These are phyloP conservation scores for Phaonia tiefii DNA, from an alignment of 2,888 invertebrate genomes.

Conservation along the genomic window DNA sequence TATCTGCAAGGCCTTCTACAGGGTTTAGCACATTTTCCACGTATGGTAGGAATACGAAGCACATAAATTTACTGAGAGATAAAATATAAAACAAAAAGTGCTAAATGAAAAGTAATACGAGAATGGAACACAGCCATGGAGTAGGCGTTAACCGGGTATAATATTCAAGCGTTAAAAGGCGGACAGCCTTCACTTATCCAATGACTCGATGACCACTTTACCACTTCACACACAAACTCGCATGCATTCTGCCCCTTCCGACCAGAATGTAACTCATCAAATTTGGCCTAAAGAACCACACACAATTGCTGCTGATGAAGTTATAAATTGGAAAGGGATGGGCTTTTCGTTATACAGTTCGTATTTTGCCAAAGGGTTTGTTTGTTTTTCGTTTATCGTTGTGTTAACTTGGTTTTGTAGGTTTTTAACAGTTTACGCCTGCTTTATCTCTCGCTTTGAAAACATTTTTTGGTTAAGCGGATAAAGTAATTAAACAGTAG, in stretches of 20 bases:
- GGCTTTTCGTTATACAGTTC: conserved; percentile 12
- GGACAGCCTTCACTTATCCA: conserved; percentile 70
- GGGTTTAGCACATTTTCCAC: conserved; percentile 7
- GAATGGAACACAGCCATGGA: conserved; percentile 45
- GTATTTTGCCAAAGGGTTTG: conserved; percentile 56
- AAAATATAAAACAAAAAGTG: conserved; percentile 1
- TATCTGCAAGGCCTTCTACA: neutral
- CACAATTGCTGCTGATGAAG: conserved; percentile 46
- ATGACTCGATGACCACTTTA: conserved; percentile 27
- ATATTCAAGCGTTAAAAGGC: conserved; percentile 76
- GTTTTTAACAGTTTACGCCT: conserved; percentile 62
- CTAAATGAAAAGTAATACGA: conserved; percentile 53
- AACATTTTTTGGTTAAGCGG: neutral
- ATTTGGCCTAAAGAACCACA: conserved; percentile 3
- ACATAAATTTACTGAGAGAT: no score
- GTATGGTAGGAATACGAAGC: neutral
- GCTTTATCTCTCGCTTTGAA: neutral
- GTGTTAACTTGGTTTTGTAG: neutral
- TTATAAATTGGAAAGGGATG: conserved; percentile 53
- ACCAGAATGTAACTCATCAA: conserved; percentile 20
- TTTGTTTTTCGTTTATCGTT: neutral
- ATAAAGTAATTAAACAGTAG: conserved; percentile 61
- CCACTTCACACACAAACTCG: conserved; percentile 11
- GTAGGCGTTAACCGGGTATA: conserved; percentile 68
- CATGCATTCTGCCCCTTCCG: conserved; percentile 6